Evolutionary conservation across 2,888 invertebrate genomes (phyloP), one percentile per base, ranked within the genome.

Genomic region (Zhuqinia jingwanae): DNA sequence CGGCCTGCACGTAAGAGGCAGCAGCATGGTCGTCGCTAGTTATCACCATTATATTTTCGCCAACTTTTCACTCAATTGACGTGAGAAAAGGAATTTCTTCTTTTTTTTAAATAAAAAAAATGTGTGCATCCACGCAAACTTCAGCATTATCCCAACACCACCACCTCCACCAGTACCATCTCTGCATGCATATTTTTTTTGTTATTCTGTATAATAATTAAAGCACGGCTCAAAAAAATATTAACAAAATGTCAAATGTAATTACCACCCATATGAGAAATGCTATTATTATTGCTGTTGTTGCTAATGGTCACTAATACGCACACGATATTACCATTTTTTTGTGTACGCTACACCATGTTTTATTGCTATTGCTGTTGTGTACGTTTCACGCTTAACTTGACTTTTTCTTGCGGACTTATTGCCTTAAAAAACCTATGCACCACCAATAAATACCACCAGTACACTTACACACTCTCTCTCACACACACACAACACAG

Each of bases 221-320:
- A 45, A 47, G 70, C 45, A 25, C 47, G 6, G 36, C 36, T 45
- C 45, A 30, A 17, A 6, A n/a, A 17, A 75, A 36, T 53, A 75
- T 75, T 75, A 75, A 75, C 11, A 27, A 56, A 73, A 53, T 75
- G 75, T 53, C 75, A 56, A 53, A 36, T 75, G 30, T 75, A 75
- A 75, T 75, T 75, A 75, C 53, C 75, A 56, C 36, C 75, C 56
- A 56, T 75, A 70, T 25, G 45, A 15, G 56, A 53, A n/a, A 75
- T 36, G 36, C 36, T 73, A 36, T 36, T 36, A 8, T 36, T 22
- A 58, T 25, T 58, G 6, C 17, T 17, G 45, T 10, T 42, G 47
- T 53, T 53, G 5, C n/a, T 30, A 20, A 53, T 47, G 13, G 45
- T 36, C 22, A 70, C 45, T 20, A 36, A 36, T 36, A 8, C 8